Conservation (phyloP, 2,113 vertebrate genomes). For the Casuarius casuarius region DNA sequence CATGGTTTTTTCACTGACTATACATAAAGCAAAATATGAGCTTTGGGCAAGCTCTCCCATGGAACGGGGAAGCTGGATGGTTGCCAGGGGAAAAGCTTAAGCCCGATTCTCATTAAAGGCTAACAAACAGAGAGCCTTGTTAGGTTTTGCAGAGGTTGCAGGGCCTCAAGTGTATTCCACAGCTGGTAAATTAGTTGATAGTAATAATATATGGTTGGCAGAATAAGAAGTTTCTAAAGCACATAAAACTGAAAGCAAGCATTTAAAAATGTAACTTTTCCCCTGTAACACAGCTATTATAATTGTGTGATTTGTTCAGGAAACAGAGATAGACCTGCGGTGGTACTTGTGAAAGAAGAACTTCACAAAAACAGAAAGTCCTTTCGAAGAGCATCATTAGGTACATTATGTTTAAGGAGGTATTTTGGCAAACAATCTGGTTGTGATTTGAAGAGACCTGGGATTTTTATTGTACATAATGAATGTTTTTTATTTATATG, state of each 20-base stretch:
- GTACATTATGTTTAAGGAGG: neutral
- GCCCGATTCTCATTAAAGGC: conserved; percentile 49
- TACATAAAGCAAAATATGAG: conserved; percentile 13
- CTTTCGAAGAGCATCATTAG: neutral
- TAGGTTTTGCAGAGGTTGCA: neutral
- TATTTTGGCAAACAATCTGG: neutral
- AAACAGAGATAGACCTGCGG: neutral
- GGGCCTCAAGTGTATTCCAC: neutral
- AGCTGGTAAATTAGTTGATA: conserved; percentile 4
- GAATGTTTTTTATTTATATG: neutral
- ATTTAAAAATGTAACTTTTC: neutral
- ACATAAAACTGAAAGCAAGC: neutral
- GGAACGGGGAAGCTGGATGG: neutral
- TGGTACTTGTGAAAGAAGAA: neutral
- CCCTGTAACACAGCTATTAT: neutral
- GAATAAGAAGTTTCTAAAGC: neutral
- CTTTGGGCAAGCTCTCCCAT: neutral
- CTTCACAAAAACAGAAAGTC: neutral
- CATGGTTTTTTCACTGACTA: neutral
- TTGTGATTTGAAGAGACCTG: neutral
- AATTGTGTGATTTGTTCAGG: neutral
- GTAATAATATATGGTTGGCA: neutral
- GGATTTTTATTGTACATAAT: neutral
- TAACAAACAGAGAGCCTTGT: conserved; percentile 22
- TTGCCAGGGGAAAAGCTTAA: conserved; percentile 45